These are phyloP conservation scores for Ranitomeya variabilis DNA, from an alignment of 2,113 vertebrate species.

Conservation along the genomic window DNA sequence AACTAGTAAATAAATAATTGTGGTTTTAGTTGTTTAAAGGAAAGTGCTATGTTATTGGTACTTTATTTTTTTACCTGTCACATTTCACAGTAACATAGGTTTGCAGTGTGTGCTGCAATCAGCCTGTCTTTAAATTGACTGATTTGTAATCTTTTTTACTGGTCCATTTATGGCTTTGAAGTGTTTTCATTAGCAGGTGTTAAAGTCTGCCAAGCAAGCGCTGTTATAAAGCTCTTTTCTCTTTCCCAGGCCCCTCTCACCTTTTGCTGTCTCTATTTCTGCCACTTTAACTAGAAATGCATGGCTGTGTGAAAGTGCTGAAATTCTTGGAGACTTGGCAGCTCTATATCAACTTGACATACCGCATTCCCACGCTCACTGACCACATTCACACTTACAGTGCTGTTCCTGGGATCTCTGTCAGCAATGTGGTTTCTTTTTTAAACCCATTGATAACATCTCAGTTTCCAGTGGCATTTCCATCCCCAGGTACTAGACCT, in stretches of 20 bases:
- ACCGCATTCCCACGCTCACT: slow-evolving; percentile 57
- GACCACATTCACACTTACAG: slow-evolving; percentile 52
- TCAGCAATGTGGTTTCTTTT: slow-evolving; percentile 48
- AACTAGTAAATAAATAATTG: not conserved
- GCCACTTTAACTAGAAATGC: slow-evolving; percentile 13
- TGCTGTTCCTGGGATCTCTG: slow-evolving; percentile 41
- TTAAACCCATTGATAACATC: slow-evolving; percentile 40
- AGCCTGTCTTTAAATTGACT: slow-evolving; percentile 8
- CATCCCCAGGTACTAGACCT: slow-evolving; percentile 23
- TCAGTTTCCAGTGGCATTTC: slow-evolving; percentile 46
- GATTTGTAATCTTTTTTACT: slow-evolving; percentile 35
- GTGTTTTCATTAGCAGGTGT: slow-evolving; percentile 49
- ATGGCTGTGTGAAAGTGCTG: slow-evolving; percentile 32
- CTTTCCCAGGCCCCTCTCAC: slow-evolving; percentile 32
- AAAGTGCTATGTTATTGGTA: not conserved
- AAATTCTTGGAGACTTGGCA: slow-evolving; percentile 49
- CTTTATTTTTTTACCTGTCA: not conserved
- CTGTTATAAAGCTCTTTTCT: not conserved
- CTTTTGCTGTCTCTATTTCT: slow-evolving; percentile 23
- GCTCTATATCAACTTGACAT: slow-evolving; percentile 28
- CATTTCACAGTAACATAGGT: not conserved
- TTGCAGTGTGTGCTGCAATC: not conserved
- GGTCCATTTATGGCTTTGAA: slow-evolving; percentile 20
- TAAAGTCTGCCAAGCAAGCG: slow-evolving; percentile 27
- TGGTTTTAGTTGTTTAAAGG: not conserved